Conservation (phyloP, 2,113 vertebrate genomes). For the Callithrix jacchus region DNA sequence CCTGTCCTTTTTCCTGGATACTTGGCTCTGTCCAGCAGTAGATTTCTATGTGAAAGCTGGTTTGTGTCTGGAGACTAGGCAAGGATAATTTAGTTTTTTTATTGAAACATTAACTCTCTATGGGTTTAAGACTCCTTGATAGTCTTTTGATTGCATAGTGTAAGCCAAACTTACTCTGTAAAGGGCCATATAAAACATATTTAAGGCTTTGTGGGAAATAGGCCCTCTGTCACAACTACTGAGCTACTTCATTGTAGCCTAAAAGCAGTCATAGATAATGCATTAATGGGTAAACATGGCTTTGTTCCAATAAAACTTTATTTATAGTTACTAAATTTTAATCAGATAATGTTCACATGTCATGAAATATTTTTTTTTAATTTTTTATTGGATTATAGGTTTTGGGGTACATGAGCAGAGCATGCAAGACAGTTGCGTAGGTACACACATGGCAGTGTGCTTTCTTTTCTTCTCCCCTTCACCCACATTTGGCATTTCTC, state of each 20-base stretch:
- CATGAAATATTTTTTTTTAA: background rate
- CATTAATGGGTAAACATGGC: background rate
- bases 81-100: background rate
- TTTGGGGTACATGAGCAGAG: too few relatives aligned
- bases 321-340: background rate
- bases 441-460: too few relatives aligned
- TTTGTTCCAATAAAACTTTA: conserved; percentile 12
- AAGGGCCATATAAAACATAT: background rate
- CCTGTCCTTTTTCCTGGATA: background rate
- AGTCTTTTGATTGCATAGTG: background rate
- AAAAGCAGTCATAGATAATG: background rate
- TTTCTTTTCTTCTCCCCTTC: too few relatives aligned
- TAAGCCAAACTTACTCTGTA: background rate
- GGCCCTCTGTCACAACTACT: background rate
- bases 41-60: background rate
- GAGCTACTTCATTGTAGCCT: background rate
- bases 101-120: background rate
- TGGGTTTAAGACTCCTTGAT: background rate
- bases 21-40: background rate
- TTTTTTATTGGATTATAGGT: too few relatives aligned
- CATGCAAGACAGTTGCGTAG: too few relatives aligned
- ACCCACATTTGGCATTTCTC: too few relatives aligned
- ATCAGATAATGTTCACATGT: background rate
- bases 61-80: background rate
- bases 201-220: background rate